Evolutionary conservation across 2,113 vertebrate genomes (phyloP), one percentile per base, ranked within the genome.

Genomic region (Apus apus): DNA sequence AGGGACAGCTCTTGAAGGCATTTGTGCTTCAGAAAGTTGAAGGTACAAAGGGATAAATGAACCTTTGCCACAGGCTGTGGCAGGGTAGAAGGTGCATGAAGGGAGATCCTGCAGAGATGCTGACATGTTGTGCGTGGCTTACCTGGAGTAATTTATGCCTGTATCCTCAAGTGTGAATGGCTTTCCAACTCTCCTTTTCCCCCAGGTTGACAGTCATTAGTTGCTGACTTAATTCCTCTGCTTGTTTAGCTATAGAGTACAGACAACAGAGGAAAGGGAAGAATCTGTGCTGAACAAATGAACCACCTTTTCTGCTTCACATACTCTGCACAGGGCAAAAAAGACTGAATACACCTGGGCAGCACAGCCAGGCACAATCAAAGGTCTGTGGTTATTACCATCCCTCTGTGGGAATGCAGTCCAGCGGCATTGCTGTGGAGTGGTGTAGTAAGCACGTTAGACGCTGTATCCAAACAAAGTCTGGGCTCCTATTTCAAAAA

Each of bases 101-200:
- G 65, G 84, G 53, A 90, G 72, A 57, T 77, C 83, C 76, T 72
- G 70, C 70, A 60, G 80, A 87, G 84, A 5, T 81, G 68, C 83
- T 89, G 72, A 84, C 76, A n/a, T 20, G 15, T 51, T 80, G 68
- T 71, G 80, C 80, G 76, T 56, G 60, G 56, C 40, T 93, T 93
- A 94, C 87, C 80, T 94, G 77, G 60, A 65, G 91, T 74, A 90
- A 94, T 89, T 92, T 94, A 92, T 91, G 89, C 86, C 48, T 89
- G 40, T 75, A 40, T 93, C 87, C 58, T 90, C 40, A 54, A 81
- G 90, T 5, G 0, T 92, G 70, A 90, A 68, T 89, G 86, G 50
- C 93, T 94, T 96, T 83, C 50, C 51, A 79, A 5, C 77, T 81
- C 70, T 56, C 45, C 68, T 72, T 93, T 92, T 83, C 76, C 87